Evolutionary conservation across 23 tunicate species (phyloP).

Genomic region (Styela plicata): DNA sequence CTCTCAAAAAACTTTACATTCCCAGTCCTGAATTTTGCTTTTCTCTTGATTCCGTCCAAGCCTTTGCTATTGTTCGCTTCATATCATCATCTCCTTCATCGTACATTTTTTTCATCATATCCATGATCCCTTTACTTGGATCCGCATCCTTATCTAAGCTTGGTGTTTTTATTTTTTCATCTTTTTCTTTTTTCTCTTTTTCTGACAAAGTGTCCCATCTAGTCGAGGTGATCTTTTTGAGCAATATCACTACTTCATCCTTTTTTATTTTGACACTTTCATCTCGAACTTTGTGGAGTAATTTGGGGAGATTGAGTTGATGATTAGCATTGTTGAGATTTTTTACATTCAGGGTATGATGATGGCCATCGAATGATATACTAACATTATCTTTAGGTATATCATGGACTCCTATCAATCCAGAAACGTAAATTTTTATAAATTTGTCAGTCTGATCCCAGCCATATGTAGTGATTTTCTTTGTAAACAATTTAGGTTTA

Average conservation of each 20-base stretch:
- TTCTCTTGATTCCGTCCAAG: constrained; percentile 93
- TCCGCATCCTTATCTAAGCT: constrained; percentile 62
- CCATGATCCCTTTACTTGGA: constrained; percentile 81
- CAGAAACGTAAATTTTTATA: constrained; percentile 67
- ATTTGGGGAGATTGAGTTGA: constrained; percentile 53
- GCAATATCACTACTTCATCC: constrained; percentile 62
- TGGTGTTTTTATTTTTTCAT: constrained; percentile 39
- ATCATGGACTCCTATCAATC: constrained; percentile 32
- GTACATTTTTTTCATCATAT: constrained; percentile 97
- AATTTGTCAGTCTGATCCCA: constrained; percentile 95
- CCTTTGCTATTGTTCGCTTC: constrained; percentile 91
- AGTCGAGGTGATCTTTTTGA: constrained; percentile 40
- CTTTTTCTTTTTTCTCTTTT: constrained; percentile 60
- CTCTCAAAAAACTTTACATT: too few species aligned
- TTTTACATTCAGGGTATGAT: constrained; percentile 28
- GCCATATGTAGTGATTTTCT: constrained; percentile 72
- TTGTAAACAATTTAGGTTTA: constrained; percentile 38
- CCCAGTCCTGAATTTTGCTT: constrained; percentile 30
- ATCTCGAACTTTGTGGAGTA: constrained; percentile 26
- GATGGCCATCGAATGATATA: constrained; percentile 27
- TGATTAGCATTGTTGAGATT: constrained; percentile 72
- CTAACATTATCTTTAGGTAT: constrained; percentile 31
- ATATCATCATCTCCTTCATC: constrained; percentile 95
- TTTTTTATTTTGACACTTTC: constrained; percentile 56
- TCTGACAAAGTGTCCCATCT: constrained; percentile 70